Base-by-base conservation (phyloP, 2,113 vertebrate species). In the Antidorcas marsupialis region DNA sequence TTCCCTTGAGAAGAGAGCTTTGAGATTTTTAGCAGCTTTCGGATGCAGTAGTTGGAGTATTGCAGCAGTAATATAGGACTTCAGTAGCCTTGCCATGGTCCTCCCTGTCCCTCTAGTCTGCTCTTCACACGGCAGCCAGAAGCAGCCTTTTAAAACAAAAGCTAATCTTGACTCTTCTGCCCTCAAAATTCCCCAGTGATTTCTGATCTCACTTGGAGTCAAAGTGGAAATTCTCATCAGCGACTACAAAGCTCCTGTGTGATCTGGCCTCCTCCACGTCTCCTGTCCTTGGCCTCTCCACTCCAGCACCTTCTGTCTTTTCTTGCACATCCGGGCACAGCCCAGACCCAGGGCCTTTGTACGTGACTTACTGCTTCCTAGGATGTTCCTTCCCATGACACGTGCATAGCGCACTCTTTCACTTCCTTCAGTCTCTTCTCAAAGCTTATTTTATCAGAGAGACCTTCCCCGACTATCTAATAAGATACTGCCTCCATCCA, bases 51-150 rank as follows among this genome's bases (percentile, higher is more conserved):
- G 19, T 12, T 71, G n/a, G 8, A 33, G 23, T 6, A 7, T 50
- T 19, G 15, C 2, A 27, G 7, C 6, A 6, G 21, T 5, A 11
- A 71, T 36, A 11, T 13, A 12, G 52, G 23, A 43, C 15, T 12
- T 7, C 5, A 36, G 13, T 1, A 1, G 21, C 39, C 17, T 27
- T 33, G 25, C 5, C 7, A 0, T 1, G 2, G 1, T 4, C 15
- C n/a, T 27, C 39, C 71, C 45, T 33, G 28, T 15, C 25, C 11
- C 47, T n/a, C 10, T 6, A 8, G 5, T 13, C 36, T 36, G 0
- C 11, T 50, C 43, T 39, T 33, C 28, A 28, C 16, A 33, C 0
- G 33, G 13, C 45, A 87, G 11, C 23, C 10, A 28, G 36, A 53
- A 64, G 60, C 45, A 47, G 19, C 45, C 57, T 90, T 92, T 62